Evolutionary conservation across 2,113 vertebrate species (phyloP).

Genomic region (Hiodon tergisus): DNA sequence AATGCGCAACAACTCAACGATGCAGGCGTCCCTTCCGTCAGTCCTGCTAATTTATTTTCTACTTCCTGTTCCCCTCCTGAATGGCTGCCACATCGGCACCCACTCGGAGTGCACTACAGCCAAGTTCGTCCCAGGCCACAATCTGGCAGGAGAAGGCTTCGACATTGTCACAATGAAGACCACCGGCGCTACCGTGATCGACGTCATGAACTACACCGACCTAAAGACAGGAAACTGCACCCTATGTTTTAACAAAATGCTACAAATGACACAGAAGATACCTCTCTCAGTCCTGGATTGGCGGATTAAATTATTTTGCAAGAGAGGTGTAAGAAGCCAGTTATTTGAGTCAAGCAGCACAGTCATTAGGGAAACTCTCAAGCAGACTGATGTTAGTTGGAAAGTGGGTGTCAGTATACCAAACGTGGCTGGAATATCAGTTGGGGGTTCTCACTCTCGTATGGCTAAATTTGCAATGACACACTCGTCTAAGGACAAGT

Average conservation of each 20-base stretch:
- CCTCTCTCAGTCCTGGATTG: conserved; percentile 61
- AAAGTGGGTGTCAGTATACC: conserved; percentile 49
- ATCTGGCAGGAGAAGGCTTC: conserved; percentile 70
- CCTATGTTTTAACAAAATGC: conserved; percentile 61
- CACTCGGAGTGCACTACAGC: conserved; percentile 55
- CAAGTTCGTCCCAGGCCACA: conserved; percentile 63
- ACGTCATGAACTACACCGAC: conserved; percentile 52
- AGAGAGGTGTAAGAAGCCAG: conserved; percentile 58
- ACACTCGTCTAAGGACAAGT: conserved; percentile 61
- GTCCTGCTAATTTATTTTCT: too few species aligned
- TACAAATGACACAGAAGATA: conserved; percentile 52
- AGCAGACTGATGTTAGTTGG: conserved; percentile 61
- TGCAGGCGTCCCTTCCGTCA: too few species aligned
- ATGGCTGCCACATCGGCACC: conserved; percentile 43
- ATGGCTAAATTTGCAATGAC: conserved; percentile 60
- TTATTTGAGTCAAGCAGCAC: conserved; percentile 63
- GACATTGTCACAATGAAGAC: conserved; percentile 63
- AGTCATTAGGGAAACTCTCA: conserved; percentile 56
- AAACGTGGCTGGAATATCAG: conserved; percentile 39
- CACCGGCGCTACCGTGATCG: conserved; percentile 65
- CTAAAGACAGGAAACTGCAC: conserved; percentile 52
- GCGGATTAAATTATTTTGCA: conserved; percentile 58
- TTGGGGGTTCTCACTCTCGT: conserved; percentile 62
- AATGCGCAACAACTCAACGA: too few species aligned
- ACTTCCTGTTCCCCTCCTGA: too few species aligned